Evolutionary conservation across 2,888 invertebrate genomes (phyloP), one percentile per base, ranked within the genome.

Genomic region (Dryococelus australis): DNA sequence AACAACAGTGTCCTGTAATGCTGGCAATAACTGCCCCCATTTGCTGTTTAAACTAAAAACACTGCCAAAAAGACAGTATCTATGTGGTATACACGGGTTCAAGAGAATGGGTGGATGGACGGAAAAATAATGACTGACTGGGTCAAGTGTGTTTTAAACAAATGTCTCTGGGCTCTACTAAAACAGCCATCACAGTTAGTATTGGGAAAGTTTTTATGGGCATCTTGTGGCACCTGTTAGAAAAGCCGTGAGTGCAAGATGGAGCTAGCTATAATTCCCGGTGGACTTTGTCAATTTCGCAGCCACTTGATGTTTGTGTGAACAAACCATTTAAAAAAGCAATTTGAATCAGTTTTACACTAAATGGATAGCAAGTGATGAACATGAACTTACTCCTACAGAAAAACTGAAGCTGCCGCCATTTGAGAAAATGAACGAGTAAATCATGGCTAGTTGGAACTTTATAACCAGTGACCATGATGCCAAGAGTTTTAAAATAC

Each of bases 321-420:
- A 65, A 65, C n/a, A 65, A 65, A n/a, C 65, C 65, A 65, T 65
- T 65, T 16, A 65, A 65, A n/a, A n/a, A 65, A n/a, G n/a, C n/a
- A 24, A 65, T n/a, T n/a, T n/a, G n/a, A n/a, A n/a, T n/a, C n/a
- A n/a, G n/a, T n/a, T n/a, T n/a, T n/a, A n/a, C n/a, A n/a, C n/a
- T n/a, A n/a, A n/a, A n/a, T n/a, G n/a, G n/a, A n/a, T n/a, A n/a
- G n/a, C n/a, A n/a, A n/a, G n/a, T n/a, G n/a, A n/a, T n/a, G n/a
- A n/a, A n/a, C n/a, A n/a, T n/a, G n/a, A n/a, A n/a, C n/a, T n/a
- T n/a, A n/a, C n/a, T n/a, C n/a, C n/a, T n/a, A n/a, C n/a, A n/a
- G n/a, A n/a, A n/a, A n/a, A n/a, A n/a, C n/a, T n/a, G n/a, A n/a
- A n/a, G n/a, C n/a, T n/a, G n/a, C n/a, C n/a, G n/a, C n/a, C n/a